Evolutionary conservation across 2,888 invertebrate genomes (phyloP).

Genomic region (Bellardia pandia): DNA sequence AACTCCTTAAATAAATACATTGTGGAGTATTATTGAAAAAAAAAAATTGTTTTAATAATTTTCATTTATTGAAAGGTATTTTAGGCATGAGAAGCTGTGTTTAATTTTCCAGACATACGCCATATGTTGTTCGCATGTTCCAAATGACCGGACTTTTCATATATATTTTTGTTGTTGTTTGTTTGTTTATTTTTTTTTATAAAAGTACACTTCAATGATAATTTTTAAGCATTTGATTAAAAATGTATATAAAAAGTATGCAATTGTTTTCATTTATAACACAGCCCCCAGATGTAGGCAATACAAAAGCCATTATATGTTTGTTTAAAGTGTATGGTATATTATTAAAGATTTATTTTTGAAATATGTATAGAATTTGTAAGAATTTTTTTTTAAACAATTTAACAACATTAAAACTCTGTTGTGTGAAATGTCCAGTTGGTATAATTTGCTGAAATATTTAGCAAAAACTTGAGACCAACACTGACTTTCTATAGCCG

Average conservation of each 20-base stretch:
- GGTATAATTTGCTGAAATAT: no score
- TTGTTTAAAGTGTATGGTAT: not conserved
- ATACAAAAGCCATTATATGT: not conserved
- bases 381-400: no score
- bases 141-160: conserved; percentile 54
- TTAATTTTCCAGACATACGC: conserved; percentile 58
- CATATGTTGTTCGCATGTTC: conserved; percentile 57
- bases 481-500: no score
- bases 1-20: no score
- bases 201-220: conserved; percentile 15
- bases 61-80: not conserved
- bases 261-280: conserved; percentile 18
- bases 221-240: conserved; percentile 24
- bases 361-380: not conserved
- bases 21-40: conserved; percentile 33
- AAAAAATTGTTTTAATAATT: not conserved
- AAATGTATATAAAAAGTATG: conserved; percentile 21
- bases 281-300: conserved; percentile 11
- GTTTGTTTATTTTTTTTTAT: not conserved
- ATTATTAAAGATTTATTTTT: not conserved
- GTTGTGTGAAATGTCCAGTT: no score
- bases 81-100: conserved; percentile 1
- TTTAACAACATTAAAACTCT: no score
- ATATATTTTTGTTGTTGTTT: not conserved
- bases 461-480: no score